Evolutionary conservation across 2,797 vertebrate species (phyloP), one percentile per base, ranked within the genome.

Genomic region (Myripristis murdjan): DNA sequence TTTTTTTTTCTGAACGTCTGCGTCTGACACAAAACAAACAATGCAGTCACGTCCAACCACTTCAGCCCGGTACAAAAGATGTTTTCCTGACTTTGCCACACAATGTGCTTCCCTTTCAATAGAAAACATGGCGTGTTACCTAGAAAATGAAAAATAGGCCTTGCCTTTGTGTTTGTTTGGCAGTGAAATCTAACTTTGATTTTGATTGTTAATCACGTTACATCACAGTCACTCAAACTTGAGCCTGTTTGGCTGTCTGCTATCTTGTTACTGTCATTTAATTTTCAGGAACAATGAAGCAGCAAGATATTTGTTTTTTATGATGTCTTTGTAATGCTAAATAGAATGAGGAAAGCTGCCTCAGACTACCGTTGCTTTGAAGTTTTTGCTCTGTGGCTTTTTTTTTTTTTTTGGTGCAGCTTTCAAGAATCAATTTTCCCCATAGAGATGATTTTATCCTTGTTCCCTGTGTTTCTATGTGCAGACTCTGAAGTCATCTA

Each of bases 401-500:
- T n/a, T n/a, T n/a, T n/a, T n/a, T 62, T 53, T 52, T 51, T 24
- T 3, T 18, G 12, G 12, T 41, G 14, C 18, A 54, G 18, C 26
- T 74, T 64, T 73, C 5, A 49, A 39, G 70, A 81, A 63, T 33
- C 1, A 53, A 1, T 68, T 58, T 53, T 12, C 5, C 53, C 70
- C 58, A 31, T 5, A 11, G 18, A 8, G 41, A 23, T 67, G n/a
- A 23, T 20, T 52, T 46, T 23, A 26, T 43, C 16, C 70, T 54
- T 70, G 10, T 55, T 65, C n/a, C 16, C 22, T 52, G n/a, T 73
- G 1, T 74, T 61, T 66, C 84, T 14, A 15, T 61, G 69, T 51
- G 47, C 93, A 99, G 97, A 98, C 93, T 95, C 97, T 71, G 94
- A 97, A 88, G 94, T 98, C 82, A 95, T 99, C 83, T 99, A 97